Conservation (phyloP, 2,797 vertebrate genomes). For the Schizopygopsis malacanthus region DNA sequence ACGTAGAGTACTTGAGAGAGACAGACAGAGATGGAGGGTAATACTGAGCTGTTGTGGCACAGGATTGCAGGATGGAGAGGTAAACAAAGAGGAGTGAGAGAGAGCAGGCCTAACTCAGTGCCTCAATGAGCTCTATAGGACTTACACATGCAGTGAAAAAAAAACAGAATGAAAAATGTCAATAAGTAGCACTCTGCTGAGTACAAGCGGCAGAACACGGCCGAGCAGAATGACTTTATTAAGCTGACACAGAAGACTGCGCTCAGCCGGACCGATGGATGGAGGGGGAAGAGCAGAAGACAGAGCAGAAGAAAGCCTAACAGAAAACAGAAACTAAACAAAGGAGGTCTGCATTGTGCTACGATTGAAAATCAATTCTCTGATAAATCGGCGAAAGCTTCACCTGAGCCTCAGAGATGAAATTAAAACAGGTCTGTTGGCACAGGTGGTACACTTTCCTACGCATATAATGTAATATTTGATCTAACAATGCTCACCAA, state of each 20-base stretch:
- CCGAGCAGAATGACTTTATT: constrained; percentile 62
- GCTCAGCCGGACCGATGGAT: constrained; percentile 46
- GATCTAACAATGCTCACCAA: not conserved
- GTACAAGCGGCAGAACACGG: constrained; percentile 61
- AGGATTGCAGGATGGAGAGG: constrained; percentile 27
- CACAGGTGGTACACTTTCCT: not conserved
- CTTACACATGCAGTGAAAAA: constrained; percentile 60
- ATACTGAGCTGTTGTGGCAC: constrained; percentile 30
- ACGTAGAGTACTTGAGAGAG: constrained; percentile 30
- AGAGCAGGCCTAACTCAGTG: constrained; percentile 31
- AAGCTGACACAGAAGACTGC: constrained; percentile 64
- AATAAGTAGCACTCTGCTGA: constrained; percentile 64
- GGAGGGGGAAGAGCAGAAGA: constrained; percentile 34
- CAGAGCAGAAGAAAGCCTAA: constrained; percentile 21
- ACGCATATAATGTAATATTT: not conserved
- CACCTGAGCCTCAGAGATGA: not conserved
- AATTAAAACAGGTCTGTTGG: not conserved
- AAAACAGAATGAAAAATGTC: constrained; percentile 57
- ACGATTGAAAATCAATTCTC: constrained; percentile 50
- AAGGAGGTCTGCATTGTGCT: constrained; percentile 33
- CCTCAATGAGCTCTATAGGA: constrained; percentile 40
- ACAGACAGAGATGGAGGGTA: constrained; percentile 40
- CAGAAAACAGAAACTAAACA: constrained; percentile 39
- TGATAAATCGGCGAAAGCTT: constrained; percentile 48
- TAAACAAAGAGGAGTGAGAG: constrained; percentile 23